A percentile compares a stretch with the other conserved stretches of the same genome.
Conservation (phyloP, 1,140 invertebrate species). For the Marisa cornuarietis region DNA sequence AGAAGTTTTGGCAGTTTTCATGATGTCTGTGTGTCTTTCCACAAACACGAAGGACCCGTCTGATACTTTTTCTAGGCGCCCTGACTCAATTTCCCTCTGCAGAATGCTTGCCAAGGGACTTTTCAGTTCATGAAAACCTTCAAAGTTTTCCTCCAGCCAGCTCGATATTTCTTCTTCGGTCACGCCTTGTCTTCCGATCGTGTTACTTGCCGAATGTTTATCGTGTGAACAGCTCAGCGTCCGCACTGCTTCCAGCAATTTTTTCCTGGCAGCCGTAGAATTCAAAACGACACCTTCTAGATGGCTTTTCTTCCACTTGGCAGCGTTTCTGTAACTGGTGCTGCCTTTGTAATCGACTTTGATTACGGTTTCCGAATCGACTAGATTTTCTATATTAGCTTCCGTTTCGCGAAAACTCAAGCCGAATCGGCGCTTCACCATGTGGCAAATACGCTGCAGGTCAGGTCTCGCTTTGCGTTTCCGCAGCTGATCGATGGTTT, state of each 20-base stretch:
- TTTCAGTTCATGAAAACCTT: conserved; percentile 32
- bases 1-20: conserved; percentile 6
- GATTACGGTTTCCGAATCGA: conserved; percentile 79
- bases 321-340: conserved; percentile 83
- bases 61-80: conserved; percentile 40
- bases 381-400: conserved; percentile 77
- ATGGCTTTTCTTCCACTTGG: conserved; percentile 62
- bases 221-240: conserved; percentile 25
- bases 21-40: not conserved
- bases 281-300: conserved; percentile 53
- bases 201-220: not conserved
- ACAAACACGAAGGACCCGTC: conserved; percentile 45
- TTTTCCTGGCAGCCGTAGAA: conserved; percentile 48
- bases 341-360: conserved; percentile 89
- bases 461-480: conserved; percentile 84
- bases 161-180: conserved; percentile 40
- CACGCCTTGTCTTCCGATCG: conserved; percentile 27
- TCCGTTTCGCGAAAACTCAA: conserved; percentile 78
- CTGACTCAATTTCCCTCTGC: conserved; percentile 56
- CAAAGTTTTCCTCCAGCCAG: conserved; percentile 42
- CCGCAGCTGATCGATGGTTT: conserved; percentile 85
- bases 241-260: conserved; percentile 53
- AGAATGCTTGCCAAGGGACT: conserved; percentile 49
- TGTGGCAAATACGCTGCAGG: conserved; percentile 82
- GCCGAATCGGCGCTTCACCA: conserved; percentile 78